Percentiles rank a stretch among this genome's conserved stretches.
Evolutionary conservation across 2,113 vertebrate species (phyloP).

Genomic region (Hoplias malabaricus): DNA sequence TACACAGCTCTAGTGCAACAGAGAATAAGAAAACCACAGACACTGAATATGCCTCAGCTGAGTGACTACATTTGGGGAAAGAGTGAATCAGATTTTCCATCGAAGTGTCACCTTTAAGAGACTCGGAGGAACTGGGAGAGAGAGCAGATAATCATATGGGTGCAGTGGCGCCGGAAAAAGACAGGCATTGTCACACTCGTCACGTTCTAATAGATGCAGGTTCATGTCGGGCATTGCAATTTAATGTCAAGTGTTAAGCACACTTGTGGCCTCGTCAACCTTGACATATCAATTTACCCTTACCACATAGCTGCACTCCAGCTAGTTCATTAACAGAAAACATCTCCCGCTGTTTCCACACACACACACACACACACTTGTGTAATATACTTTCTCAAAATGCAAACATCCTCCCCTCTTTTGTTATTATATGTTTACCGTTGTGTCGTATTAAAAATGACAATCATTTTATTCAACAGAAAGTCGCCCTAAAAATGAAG

Average conservation of each 20-base stretch:
- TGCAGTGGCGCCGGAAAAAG: not conserved
- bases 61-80: not conserved
- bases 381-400: too few species aligned
- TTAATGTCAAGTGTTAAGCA: not conserved
- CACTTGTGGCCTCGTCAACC: not conserved
- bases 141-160: not conserved
- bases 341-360: conserved; percentile 34
- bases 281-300: not conserved
- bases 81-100: not conserved
- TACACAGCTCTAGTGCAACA: too few species aligned
- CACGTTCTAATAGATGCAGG: not conserved
- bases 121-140: not conserved
- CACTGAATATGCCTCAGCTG: not conserved
- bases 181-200: not conserved
- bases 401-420: too few species aligned
- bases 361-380: too few species aligned
- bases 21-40: not conserved
- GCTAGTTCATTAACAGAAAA: conserved; percentile 8
- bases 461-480: too few species aligned
- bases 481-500: too few species aligned
- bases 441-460: too few species aligned
- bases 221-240: not conserved
- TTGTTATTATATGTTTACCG: too few species aligned
- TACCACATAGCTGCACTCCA: not conserved
- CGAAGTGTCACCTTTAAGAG: not conserved